phyloP scores from a whole-genome alignment of 2,888 invertebrate genomes.

The Tenthredo amoena region DNA sequence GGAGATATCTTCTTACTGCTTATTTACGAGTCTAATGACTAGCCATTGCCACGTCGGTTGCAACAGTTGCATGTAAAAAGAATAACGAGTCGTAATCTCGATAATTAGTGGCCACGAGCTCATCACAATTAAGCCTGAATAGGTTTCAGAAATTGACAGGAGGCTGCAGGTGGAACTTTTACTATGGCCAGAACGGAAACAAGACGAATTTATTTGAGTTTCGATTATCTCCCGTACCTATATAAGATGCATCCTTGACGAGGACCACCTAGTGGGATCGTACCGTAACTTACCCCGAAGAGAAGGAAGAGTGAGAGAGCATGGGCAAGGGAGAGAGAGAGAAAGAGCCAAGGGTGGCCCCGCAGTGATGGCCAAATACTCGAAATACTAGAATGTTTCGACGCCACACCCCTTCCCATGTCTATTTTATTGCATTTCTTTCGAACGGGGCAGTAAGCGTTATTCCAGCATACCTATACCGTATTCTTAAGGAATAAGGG shows the following conservation, averaged over 20 bases:
- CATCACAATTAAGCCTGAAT: neutral
- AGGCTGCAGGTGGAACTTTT: neutral
- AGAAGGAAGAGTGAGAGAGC: neutral
- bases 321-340: neutral
- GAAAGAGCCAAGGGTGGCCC: slow-evolving; percentile 39
- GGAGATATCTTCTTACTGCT: slow-evolving; percentile 36
- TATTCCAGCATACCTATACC: neutral
- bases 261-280: slow-evolving; percentile 70
- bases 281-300: slow-evolving; percentile 65
- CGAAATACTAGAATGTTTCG: slow-evolving; percentile 61
- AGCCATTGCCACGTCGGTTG: slow-evolving; percentile 40
- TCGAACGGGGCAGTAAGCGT: neutral
- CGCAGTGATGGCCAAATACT: slow-evolving; percentile 60
- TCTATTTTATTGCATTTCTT: slow-evolving; percentile 53
- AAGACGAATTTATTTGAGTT: slow-evolving; percentile 70
- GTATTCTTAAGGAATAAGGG: slow-evolving; percentile 17
- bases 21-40: slow-evolving; percentile 46
- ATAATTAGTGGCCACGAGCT: slow-evolving; percentile 24
- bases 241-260: slow-evolving; percentile 64
- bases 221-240: slow-evolving; percentile 69
- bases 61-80: slow-evolving; percentile 5
- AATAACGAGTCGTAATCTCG: slow-evolving; percentile 17
- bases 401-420: slow-evolving; percentile 56
- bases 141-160: slow-evolving; percentile 21
- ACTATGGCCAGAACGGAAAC: slow-evolving; percentile 23